phyloP scores from a whole-genome alignment of 2,797 vertebrate genomes.

The Ptychadena robeensis region DNA sequence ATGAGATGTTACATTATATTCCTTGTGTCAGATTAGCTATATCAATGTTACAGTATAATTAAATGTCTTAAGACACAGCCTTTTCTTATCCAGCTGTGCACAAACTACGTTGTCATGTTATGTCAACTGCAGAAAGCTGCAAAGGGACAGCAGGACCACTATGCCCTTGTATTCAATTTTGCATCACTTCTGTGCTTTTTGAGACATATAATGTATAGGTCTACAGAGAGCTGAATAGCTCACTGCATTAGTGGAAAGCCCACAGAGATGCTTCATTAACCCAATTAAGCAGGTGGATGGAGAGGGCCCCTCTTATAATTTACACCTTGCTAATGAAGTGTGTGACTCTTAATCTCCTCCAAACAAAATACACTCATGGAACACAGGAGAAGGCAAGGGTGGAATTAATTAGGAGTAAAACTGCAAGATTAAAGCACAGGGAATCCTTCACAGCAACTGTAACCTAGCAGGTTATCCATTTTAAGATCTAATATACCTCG shows the following conservation, averaged over 20 bases:
- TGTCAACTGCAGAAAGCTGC: constrained; percentile 7
- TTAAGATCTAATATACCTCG: constrained; percentile 70
- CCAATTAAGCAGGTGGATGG: constrained; percentile 90
- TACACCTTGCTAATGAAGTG: constrained; percentile 92
- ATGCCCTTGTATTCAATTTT: constrained; percentile 40
- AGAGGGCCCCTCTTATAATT: constrained; percentile 86
- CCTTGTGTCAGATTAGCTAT: not conserved
- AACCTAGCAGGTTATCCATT: constrained; percentile 77
- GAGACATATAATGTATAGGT: constrained; percentile 65
- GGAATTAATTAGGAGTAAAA: constrained; percentile 94
- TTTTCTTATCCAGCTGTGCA: not conserved
- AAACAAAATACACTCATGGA: constrained; percentile 89
- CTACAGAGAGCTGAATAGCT: constrained; percentile 71
- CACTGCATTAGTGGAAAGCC: constrained; percentile 73
- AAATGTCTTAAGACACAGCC: not conserved
- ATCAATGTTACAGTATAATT: not conserved
- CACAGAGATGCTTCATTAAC: constrained; percentile 86
- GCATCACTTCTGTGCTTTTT: constrained; percentile 67
- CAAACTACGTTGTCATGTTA: not conserved
- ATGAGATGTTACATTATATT: not conserved
- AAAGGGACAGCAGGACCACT: not conserved
- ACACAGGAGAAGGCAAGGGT: constrained; percentile 82
- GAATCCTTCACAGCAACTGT: constrained; percentile 82
- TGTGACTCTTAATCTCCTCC: constrained; percentile 90
- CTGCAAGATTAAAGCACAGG: constrained; percentile 86